A percentile compares a stretch with the other conserved stretches of the same genome.
Conservation (phyloP, 2,797 vertebrate genomes). For the Anolis apletophallus region DNA sequence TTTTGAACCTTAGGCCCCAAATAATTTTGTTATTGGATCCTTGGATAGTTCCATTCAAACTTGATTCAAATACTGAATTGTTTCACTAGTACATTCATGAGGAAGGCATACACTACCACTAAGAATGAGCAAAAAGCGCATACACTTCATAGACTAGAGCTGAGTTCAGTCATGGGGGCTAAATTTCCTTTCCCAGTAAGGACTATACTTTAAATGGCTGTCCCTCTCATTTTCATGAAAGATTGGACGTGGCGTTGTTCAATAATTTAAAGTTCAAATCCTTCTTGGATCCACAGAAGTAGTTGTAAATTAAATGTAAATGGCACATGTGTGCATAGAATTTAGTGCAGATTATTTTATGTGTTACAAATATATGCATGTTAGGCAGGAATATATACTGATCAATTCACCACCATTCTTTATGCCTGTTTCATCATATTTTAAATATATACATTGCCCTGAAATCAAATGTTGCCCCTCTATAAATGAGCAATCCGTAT, state of each 20-base stretch:
- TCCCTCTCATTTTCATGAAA: neutral
- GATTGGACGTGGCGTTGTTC: neutral
- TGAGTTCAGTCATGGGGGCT: too few species aligned
- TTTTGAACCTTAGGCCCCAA: too few species aligned
- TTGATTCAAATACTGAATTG: too few species aligned
- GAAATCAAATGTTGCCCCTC: neutral
- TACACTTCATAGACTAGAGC: too few species aligned
- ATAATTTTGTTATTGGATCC: too few species aligned
- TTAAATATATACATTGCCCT: neutral
- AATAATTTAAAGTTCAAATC: neutral
- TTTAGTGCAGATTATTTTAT: conserved; percentile 8
- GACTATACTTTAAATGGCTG: neutral
- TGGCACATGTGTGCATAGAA: conserved; percentile 13
- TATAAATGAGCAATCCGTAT: neutral
- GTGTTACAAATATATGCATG: neutral
- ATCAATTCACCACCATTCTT: conserved; percentile 23
- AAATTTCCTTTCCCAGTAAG: neutral
- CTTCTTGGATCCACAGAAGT: neutral
- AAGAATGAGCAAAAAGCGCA: too few species aligned
- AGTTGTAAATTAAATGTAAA: neutral
- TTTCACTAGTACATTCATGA: too few species aligned
- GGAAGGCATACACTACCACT: too few species aligned
- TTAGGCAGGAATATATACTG: conserved; percentile 33
- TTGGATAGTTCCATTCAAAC: too few species aligned
- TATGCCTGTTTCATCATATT: neutral